These are phyloP conservation scores for Jaculus jaculus DNA, from an alignment of 2,113 vertebrate genomes.

Conservation along the genomic window DNA sequence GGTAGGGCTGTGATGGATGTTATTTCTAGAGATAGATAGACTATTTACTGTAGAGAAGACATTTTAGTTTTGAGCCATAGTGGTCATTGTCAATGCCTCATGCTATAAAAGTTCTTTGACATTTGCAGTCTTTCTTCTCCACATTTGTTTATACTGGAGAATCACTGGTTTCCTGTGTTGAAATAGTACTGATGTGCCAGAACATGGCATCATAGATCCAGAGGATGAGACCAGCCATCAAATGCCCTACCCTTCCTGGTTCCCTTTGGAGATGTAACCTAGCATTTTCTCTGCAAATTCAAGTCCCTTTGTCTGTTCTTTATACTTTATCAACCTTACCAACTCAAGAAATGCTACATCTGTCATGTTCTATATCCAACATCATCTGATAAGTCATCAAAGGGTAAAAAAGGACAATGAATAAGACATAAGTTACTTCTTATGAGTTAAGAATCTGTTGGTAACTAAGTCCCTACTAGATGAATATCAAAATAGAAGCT, in stretches of 20 bases:
- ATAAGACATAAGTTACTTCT: neutral
- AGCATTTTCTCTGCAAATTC: neutral
- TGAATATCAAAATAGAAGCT: neutral
- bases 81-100: neutral
- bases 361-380: neutral
- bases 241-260: neutral
- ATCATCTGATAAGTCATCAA: neutral
- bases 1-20: neutral
- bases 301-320: neutral
- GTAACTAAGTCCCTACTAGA: neutral
- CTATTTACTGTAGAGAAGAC: neutral
- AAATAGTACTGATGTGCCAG: neutral
- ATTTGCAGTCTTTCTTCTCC: neutral
- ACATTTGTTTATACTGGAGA: neutral
- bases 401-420: neutral
- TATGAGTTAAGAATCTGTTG: conserved; percentile 10
- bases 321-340: neutral
- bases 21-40: neutral
- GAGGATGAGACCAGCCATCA: neutral
- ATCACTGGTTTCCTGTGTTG: neutral
- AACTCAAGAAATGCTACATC: neutral
- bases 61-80: neutral
- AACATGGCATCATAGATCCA: neutral
- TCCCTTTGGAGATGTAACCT: neutral
- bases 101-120: neutral